Base-by-base conservation (phyloP, 2,888 invertebrate species). In the Calliopum simillimum region DNA sequence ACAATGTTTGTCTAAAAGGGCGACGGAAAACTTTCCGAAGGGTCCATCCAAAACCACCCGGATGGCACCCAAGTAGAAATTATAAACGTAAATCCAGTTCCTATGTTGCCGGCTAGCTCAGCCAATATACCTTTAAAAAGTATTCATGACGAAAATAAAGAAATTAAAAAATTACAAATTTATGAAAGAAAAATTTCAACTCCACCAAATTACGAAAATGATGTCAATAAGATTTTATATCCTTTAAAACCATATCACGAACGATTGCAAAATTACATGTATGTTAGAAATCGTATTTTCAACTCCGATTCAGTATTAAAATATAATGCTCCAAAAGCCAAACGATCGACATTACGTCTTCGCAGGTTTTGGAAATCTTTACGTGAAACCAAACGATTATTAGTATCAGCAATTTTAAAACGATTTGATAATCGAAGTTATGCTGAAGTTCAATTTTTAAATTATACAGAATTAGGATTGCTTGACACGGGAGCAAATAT, bases 401-500 rank as follows among this genome's bases (percentile, higher is more conserved):
- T 71, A 61, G 11, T 71, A 13, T 64, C 68, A 8, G 47, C 68
- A 19, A 61, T 71, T 41, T 19, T 71, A 12, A 25, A 56, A 12
- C 21, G 25, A 14, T 43, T 46, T 14, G 69, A 71, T 66, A 33
- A n/a, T 44, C n/a, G 71, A 4, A 66, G 59, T 14, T 72, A 69
- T 25, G 72, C 72, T 2, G 55, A 69, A 51, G 63, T 69, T 8
- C 19, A 43, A 8, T 69, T 72, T 16, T 43, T 25, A 25, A 25
- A 25, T 25, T 25, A 25, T 25, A 25, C 25, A 3, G 25, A 25
- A 25, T 25, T 25, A 25, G 25, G 25, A 5, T 25, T 25, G 25
- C 25, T 25, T 25, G 25, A 25, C 25, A 25, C 25, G 3, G 25
- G 25, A 25, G 25, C 25, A 3, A 25, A 5, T 25, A 25, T 25